Conservation (phyloP, 2,888 invertebrate species). For the Gnatocerus cornutus region DNA sequence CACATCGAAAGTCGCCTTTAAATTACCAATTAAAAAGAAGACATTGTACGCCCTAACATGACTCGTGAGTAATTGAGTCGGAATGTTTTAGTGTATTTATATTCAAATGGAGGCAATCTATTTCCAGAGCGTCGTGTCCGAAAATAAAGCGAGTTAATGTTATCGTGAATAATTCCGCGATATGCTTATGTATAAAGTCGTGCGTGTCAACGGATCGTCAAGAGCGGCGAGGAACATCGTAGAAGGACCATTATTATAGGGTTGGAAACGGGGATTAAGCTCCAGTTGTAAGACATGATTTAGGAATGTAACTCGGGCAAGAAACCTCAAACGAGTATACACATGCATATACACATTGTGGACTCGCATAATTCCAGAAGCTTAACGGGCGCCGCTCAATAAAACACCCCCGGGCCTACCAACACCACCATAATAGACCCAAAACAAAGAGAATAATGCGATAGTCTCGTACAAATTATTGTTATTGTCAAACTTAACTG, state of each 20-base stretch:
- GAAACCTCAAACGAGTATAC: constrained; percentile 53
- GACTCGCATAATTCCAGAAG: constrained; percentile 59
- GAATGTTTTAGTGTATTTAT: constrained; percentile 36
- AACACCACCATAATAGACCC: constrained; percentile 56
- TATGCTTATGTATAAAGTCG: constrained; percentile 45
- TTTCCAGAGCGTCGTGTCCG: constrained; percentile 40
- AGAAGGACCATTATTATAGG: constrained; percentile 47
- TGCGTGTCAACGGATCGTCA: constrained; percentile 53
- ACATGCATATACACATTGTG: constrained; percentile 54
- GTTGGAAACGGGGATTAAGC: constrained; percentile 48
- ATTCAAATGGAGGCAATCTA: constrained; percentile 46
- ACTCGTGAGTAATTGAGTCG: constrained; percentile 41
- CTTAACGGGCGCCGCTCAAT: constrained; percentile 58
- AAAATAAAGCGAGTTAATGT: constrained; percentile 42
- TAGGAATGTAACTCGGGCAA: constrained; percentile 54
- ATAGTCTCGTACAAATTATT: constrained; percentile 57
- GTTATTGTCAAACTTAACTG: constrained; percentile 59
- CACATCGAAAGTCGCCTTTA: constrained; percentile 8
- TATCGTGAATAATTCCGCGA: constrained; percentile 50
- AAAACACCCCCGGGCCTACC: constrained; percentile 57
- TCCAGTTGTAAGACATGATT: constrained; percentile 55
- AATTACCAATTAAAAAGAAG: constrained; percentile 39
- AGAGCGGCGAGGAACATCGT: constrained; percentile 43
- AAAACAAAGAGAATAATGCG: constrained; percentile 59
- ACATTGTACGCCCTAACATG: constrained; percentile 34